Percentiles rank a stretch among this genome's conserved stretches.
phyloP scores from a whole-genome alignment of 35 echinoderm and acorn worm genomes.

The Stichopus chloronotus region DNA sequence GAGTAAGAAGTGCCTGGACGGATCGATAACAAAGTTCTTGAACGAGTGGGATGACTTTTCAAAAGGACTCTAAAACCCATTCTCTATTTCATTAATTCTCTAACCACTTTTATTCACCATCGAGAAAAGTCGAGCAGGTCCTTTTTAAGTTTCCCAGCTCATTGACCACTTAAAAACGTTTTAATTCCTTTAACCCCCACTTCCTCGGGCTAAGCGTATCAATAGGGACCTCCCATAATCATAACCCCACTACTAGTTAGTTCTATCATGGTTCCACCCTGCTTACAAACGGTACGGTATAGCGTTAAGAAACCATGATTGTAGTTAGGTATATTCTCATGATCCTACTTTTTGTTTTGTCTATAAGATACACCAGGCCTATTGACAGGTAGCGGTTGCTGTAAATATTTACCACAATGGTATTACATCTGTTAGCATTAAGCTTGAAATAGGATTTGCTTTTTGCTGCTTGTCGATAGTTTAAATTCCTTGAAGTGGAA shows the following conservation, averaged over 20 bases:
- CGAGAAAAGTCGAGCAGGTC: background rate
- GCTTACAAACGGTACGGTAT: too few species aligned
- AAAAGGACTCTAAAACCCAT: conserved; percentile 1
- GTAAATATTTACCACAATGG: conserved; percentile 37
- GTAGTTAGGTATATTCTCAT: background rate
- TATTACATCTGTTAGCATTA: conserved; percentile 40
- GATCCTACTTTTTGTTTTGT: conserved; percentile 16
- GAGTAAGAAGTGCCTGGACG: too few species aligned
- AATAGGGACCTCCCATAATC: conserved; percentile 10
- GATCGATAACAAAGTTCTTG: background rate
- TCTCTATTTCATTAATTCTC: background rate
- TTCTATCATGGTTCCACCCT: too few species aligned
- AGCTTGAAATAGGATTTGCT: background rate
- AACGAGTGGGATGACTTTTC: background rate
- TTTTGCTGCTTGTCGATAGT: background rate
- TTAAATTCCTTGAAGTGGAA: background rate
- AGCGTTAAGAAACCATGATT: background rate
- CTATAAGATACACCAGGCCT: background rate
- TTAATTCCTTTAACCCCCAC: conserved; percentile 46
- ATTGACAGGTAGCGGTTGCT: conserved; percentile 10
- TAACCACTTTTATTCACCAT: background rate
- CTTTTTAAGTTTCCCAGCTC: background rate
- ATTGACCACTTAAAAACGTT: conserved; percentile 21
- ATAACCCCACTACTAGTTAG: background rate
- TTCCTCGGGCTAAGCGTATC: conserved; percentile 21